Conservation (phyloP, 2,888 invertebrate species). For the Nebria salina region DNA sequence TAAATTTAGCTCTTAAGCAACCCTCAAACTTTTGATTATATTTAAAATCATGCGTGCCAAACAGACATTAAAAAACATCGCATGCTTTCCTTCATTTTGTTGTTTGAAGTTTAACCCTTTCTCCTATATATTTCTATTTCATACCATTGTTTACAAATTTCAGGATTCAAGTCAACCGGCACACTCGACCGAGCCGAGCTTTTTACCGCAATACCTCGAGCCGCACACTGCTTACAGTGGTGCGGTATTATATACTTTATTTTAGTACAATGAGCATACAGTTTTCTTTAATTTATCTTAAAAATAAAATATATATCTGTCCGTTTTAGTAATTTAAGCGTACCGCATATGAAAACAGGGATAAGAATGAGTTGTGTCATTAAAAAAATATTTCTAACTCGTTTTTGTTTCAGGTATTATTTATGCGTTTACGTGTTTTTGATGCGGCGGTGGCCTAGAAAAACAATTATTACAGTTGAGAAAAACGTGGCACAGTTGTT, state of each 20-base stretch:
- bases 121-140: conserved; percentile 35
- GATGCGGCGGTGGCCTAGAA: too few species aligned
- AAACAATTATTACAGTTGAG: too few species aligned
- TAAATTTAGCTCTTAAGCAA: not conserved
- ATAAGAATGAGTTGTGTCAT: not conserved
- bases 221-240: not conserved
- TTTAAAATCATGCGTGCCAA: conserved; percentile 61
- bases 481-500: not conserved
- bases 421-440: conserved; percentile 24
- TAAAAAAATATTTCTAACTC: conserved; percentile 23
- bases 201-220: not conserved
- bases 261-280: conserved; percentile 54
- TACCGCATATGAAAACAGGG: not conserved
- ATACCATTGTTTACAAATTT: not conserved
- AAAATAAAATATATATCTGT: conserved; percentile 55
- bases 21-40: conserved; percentile 53
- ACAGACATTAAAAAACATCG: conserved; percentile 61
- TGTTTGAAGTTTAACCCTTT: conserved; percentile 51
- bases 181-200: not conserved
- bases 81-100: conserved; percentile 57
- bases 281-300: conserved; percentile 57
- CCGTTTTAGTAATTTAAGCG: conserved; percentile 37
- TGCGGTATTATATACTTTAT: conserved; percentile 14
- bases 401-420: conserved; percentile 27
- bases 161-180: not conserved